These are phyloP conservation scores for Zosterops lateralis DNA, from an alignment of 2,113 vertebrate genomes.

Conservation along the genomic window DNA sequence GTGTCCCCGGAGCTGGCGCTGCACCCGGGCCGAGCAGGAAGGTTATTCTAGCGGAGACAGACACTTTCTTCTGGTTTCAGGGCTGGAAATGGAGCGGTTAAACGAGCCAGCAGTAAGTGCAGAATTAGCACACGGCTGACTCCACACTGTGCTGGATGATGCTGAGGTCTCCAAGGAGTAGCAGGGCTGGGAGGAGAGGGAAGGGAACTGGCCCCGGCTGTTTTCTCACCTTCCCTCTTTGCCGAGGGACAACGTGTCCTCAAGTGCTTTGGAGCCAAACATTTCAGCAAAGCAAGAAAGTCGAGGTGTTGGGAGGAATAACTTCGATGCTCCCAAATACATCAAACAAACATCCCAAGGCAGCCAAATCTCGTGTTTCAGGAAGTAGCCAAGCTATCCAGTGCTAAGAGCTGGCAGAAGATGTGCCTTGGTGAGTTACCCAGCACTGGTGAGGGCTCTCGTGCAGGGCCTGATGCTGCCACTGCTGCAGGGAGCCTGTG, in stretches of 20 bases:
- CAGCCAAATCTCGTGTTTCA: background rate
- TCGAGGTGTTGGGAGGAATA: background rate
- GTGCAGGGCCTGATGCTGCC: background rate
- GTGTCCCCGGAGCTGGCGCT: background rate
- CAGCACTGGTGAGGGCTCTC: background rate
- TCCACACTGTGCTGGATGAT: background rate
- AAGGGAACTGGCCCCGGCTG: background rate
- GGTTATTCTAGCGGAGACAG: background rate
- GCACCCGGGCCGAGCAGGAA: background rate
- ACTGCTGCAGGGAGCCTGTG: background rate
- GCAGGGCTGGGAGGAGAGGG: background rate
- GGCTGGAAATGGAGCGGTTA: conserved; percentile 16
- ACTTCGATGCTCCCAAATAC: background rate
- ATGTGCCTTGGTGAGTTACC: background rate
- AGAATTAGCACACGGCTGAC: conserved; percentile 24
- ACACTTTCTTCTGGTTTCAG: background rate
- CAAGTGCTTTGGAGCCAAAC: background rate
- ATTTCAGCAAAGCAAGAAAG: background rate
- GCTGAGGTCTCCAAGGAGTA: background rate
- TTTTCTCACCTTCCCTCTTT: background rate
- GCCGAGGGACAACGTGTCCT: background rate
- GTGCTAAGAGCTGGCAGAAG: background rate
- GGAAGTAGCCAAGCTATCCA: background rate
- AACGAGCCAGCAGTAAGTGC: conserved; percentile 14
- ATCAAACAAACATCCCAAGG: background rate